Conservation (phyloP, 2,888 invertebrate genomes). For the Hypomecis punctinalis region DNA sequence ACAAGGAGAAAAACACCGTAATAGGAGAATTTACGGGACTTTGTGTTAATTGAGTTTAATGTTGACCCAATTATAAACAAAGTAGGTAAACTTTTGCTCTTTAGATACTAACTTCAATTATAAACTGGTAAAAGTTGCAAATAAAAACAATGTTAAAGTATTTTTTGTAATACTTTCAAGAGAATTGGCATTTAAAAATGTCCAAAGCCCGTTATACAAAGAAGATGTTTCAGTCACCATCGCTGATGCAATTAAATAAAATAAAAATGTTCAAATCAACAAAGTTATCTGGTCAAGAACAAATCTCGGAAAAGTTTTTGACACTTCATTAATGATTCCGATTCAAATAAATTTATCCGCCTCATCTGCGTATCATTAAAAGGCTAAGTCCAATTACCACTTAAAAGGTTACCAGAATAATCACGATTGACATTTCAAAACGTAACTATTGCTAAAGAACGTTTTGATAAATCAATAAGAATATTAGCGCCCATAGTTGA, state of each 20-base stretch:
- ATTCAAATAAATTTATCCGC: conserved; percentile 42
- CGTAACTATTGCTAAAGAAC: conserved; percentile 47
- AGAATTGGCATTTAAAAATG: background rate
- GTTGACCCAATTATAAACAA: background rate
- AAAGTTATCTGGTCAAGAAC: conserved; percentile 10
- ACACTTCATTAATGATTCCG: conserved; percentile 26
- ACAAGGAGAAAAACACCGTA: conserved; percentile 13
- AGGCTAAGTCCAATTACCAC: conserved; percentile 48
- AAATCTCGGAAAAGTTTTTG: background rate
- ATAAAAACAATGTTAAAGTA: no score
- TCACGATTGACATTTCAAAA: conserved; percentile 58
- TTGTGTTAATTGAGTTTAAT: background rate
- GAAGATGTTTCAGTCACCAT: background rate
- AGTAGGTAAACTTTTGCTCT: background rate
- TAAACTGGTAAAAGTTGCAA: no score
- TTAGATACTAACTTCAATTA: background rate
- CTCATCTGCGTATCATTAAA: conserved; percentile 41
- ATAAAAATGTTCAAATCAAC: background rate
- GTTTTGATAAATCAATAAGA: conserved; percentile 23
- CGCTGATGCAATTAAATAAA: background rate
- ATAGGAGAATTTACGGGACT: conserved; percentile 11
- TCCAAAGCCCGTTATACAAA: background rate
- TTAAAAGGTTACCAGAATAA: conserved; percentile 49
- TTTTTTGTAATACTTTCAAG: no score
- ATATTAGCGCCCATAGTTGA: conserved; percentile 16